Evolutionary conservation across 2,113 vertebrate species (phyloP).

Genomic region (Jacana jacana): DNA sequence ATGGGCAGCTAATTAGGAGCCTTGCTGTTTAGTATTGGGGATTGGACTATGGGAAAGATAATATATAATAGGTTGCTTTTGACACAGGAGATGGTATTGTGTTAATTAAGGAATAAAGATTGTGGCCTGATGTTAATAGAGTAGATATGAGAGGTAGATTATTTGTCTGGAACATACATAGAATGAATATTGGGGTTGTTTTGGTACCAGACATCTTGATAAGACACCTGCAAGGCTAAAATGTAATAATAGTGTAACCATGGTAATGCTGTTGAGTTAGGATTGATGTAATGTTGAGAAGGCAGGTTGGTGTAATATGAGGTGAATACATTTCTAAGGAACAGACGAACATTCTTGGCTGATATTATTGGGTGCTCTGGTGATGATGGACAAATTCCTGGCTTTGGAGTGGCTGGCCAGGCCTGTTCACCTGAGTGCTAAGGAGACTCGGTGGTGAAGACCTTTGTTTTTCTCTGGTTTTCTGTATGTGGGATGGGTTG

Average conservation of each 20-base stretch:
- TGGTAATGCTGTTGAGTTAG: conserved; percentile 15
- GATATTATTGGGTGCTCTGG: not conserved
- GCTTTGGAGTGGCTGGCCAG: not conserved
- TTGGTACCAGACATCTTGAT: not conserved
- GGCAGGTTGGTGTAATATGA: not conserved
- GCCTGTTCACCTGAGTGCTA: not conserved
- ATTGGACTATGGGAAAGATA: not conserved
- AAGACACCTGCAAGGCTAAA: conserved; percentile 3
- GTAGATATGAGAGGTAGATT: not conserved
- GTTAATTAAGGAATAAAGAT: not conserved
- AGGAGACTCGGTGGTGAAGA: not conserved
- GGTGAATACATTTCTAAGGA: not conserved
- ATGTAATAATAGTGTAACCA: conserved; percentile 7
- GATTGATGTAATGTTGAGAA: not conserved
- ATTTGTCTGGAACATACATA: not conserved
- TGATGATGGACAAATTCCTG: not conserved
- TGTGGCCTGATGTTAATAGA: not conserved
- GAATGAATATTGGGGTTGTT: not conserved
- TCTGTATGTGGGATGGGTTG: not conserved
- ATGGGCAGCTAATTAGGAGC: not conserved
- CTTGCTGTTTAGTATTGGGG: not conserved
- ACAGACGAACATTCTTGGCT: not conserved
- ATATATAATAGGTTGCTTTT: not conserved
- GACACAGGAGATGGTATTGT: not conserved
- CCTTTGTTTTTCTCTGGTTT: not conserved